Percentiles rank a stretch among this genome's conserved stretches.
Evolutionary conservation across 2,113 vertebrate genomes (phyloP).

Genomic region (Upupa epops): DNA sequence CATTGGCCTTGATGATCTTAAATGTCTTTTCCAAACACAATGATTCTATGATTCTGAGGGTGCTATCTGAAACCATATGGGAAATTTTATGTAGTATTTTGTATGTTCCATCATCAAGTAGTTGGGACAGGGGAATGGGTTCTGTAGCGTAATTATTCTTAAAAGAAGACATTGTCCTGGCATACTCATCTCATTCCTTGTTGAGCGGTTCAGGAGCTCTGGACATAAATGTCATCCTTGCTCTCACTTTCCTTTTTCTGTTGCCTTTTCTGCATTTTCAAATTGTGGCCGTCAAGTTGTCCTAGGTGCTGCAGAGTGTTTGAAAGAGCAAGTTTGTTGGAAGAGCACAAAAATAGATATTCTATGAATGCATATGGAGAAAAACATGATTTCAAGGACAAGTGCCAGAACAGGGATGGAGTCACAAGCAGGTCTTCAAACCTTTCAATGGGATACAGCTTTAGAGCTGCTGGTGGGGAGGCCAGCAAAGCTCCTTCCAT

Average conservation of each 20-base stretch:
- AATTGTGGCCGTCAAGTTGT: not conserved
- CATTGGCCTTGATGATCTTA: too few species aligned
- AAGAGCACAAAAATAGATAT: not conserved
- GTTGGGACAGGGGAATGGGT: not conserved
- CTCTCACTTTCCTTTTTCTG: not conserved
- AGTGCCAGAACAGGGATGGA: not conserved
- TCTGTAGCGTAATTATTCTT: not conserved
- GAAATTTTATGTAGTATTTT: not conserved
- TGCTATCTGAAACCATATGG: not conserved
- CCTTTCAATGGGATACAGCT: not conserved
- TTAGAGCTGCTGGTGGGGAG: not conserved
- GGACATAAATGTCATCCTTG: not conserved
- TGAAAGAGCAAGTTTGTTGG: not conserved
- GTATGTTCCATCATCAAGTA: not conserved
- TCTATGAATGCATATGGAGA: not conserved
- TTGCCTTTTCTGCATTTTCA: not conserved
- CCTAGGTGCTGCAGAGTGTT: not conserved
- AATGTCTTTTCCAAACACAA: too few species aligned
- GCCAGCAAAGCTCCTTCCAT: not conserved
- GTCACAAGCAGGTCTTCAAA: accelerated
- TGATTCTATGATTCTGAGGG: not conserved
- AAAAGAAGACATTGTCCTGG: not conserved
- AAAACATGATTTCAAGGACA: not conserved
- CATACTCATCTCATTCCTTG: not conserved
- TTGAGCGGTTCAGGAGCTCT: not conserved